These are phyloP conservation scores for Zaprionus africanus DNA, from an alignment of 1,140 invertebrate species.

Conservation along the genomic window DNA sequence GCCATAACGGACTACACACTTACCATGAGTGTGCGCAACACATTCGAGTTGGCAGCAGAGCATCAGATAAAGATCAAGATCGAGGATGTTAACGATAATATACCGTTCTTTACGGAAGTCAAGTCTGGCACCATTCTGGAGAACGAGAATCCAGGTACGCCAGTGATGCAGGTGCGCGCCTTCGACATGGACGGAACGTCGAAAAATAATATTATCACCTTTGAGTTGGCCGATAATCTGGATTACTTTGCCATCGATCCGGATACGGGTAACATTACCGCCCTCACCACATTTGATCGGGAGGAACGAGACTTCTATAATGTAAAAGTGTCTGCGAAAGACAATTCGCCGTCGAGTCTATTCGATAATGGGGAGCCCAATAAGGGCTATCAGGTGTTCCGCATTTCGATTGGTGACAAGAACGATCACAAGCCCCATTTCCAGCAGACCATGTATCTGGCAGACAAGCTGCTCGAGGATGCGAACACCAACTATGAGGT, in stretches of 20 bases:
- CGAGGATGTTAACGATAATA: slow-evolving; percentile 94
- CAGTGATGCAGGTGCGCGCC: slow-evolving; percentile 94
- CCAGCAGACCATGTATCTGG: slow-evolving; percentile 89
- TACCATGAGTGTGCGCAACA: slow-evolving; percentile 93
- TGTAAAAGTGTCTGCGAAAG: slow-evolving; percentile 92
- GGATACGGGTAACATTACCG: slow-evolving; percentile 93
- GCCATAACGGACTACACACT: slow-evolving; percentile 92
- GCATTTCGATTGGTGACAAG: slow-evolving; percentile 95
- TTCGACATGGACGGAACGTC: slow-evolving; percentile 94
- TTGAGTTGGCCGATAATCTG: slow-evolving; percentile 89
- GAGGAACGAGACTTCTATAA: slow-evolving; percentile 92
- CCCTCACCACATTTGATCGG: slow-evolving; percentile 90
- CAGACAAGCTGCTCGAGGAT: slow-evolving; percentile 92
- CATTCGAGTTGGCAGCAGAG: slow-evolving; percentile 91
- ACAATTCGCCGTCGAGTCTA: slow-evolving; percentile 93
- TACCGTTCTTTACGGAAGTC: slow-evolving; percentile 92
- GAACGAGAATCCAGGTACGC: slow-evolving; percentile 91
- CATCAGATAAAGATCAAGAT: slow-evolving; percentile 91
- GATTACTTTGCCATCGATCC: slow-evolving; percentile 92
- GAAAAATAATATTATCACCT: slow-evolving; percentile 92
- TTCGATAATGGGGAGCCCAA: slow-evolving; percentile 88
- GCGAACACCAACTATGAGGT: slow-evolving; percentile 92
- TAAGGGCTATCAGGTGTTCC: slow-evolving; percentile 90
- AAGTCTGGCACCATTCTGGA: slow-evolving; percentile 92
- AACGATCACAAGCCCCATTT: slow-evolving; percentile 95